Evolutionary conservation across 2,113 vertebrate genomes (phyloP).

Genomic region (Cynocephalus volans): DNA sequence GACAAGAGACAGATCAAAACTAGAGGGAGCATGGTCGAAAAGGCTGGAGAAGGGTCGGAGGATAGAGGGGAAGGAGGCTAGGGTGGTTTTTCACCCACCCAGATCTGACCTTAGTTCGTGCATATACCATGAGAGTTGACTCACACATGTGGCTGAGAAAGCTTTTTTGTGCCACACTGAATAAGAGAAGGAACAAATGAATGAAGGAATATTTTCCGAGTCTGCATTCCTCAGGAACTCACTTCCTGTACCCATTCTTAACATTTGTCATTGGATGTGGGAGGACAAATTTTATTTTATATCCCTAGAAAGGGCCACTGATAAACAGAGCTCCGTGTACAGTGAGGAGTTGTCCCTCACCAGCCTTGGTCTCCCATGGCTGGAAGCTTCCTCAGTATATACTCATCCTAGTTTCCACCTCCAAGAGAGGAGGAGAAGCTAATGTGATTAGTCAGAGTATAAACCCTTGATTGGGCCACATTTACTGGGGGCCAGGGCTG

Average conservation of each 20-base stretch:
- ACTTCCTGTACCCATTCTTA: neutral
- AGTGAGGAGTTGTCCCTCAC: neutral
- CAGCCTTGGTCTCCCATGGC: neutral
- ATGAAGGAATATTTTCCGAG: neutral
- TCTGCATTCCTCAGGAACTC: neutral
- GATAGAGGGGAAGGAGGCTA: neutral
- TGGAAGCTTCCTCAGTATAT: neutral
- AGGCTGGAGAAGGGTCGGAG: neutral
- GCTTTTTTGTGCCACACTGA: neutral
- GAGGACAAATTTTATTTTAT: neutral
- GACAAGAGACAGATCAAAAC: neutral
- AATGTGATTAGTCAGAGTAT: neutral
- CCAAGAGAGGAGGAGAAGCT: neutral
- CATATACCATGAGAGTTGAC: neutral
- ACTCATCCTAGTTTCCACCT: neutral
- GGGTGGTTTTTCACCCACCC: neutral
- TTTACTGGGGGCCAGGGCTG: neutral
- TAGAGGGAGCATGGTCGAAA: neutral
- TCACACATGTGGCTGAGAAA: neutral
- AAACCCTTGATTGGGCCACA: neutral
- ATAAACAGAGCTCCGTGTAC: neutral
- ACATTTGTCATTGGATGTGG: neutral
- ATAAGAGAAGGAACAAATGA: neutral
- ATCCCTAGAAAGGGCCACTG: neutral
- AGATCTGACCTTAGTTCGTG: neutral